These are phyloP conservation scores for Crossocerus cetratus DNA, from an alignment of 2,888 invertebrate species.

Conservation along the genomic window DNA sequence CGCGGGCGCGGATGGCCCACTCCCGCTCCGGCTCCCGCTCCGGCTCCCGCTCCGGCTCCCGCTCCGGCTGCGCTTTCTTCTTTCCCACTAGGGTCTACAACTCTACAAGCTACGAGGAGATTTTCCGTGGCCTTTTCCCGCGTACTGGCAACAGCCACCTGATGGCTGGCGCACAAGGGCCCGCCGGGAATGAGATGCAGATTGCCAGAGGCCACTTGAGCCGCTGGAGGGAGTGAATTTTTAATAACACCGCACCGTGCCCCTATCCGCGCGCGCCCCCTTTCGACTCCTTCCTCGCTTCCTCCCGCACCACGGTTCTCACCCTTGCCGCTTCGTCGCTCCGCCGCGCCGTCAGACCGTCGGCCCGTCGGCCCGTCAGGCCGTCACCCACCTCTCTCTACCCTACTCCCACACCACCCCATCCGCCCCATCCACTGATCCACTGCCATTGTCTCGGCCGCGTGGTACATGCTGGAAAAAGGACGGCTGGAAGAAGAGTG, in stretches of 20 bases:
- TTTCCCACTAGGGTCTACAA: neutral
- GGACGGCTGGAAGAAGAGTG: slow-evolving; percentile 23
- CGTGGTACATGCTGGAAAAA: slow-evolving; percentile 60
- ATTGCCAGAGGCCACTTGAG: slow-evolving; percentile 76
- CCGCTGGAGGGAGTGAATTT: slow-evolving; percentile 74
- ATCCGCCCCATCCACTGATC: slow-evolving; percentile 28
- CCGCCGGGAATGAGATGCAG: slow-evolving; percentile 76
- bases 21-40: neutral
- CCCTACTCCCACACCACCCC: neutral
- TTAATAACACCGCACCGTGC: slow-evolving; percentile 75
- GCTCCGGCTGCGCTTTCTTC: too few relatives aligned
- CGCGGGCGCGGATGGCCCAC: neutral
- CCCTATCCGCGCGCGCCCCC: slow-evolving; percentile 61
- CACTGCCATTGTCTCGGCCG: slow-evolving; percentile 68
- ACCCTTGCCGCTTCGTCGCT: neutral
- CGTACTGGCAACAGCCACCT: slow-evolving; percentile 62
- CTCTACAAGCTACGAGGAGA: slow-evolving; percentile 39
- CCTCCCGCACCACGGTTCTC: neutral
- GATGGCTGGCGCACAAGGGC: slow-evolving; percentile 61
- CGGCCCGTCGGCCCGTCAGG: neutral
- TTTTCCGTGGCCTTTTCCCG: slow-evolving; percentile 55
- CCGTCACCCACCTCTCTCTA: neutral
- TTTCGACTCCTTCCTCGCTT: too few relatives aligned
- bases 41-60: slow-evolving; percentile 5
- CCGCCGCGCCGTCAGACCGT: neutral